phyloP scores from a whole-genome alignment of 2,797 vertebrate species.

The Lacerta agilis region DNA sequence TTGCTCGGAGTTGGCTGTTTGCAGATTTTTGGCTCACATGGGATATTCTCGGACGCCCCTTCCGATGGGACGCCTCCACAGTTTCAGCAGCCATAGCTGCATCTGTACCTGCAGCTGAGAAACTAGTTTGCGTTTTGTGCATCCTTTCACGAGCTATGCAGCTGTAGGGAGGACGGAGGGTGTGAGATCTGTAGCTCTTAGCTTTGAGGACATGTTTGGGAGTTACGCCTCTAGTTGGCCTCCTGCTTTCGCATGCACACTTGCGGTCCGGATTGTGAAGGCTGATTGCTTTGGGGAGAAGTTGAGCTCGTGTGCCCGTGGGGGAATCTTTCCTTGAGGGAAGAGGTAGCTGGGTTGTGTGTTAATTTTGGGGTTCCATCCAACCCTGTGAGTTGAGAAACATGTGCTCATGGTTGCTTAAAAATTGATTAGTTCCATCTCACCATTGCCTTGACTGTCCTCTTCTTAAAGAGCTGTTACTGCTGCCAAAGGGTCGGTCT shows the following conservation, averaged over 20 bases:
- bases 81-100: not conserved
- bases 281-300: not conserved
- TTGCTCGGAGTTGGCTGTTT: too few relatives aligned
- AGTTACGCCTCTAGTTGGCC: not conserved
- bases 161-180: not conserved
- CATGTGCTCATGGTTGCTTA: not conserved
- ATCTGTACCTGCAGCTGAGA: not conserved
- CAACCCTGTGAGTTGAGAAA: not conserved
- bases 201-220: not conserved
- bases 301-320: not conserved
- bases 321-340: not conserved
- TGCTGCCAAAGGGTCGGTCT: too few relatives aligned
- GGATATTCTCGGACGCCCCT: not conserved
- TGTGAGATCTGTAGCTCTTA: not conserved
- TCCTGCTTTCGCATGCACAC: too few relatives aligned
- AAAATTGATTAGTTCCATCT: not conserved
- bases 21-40: not conserved
- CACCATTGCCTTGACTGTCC: not conserved
- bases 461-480: not conserved
- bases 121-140: not conserved
- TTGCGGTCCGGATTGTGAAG: not conserved
- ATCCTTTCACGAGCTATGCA: not conserved
- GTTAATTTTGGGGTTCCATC: not conserved
- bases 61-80: not conserved
- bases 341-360: not conserved